These are phyloP conservation scores for Euphydryas editha DNA, from an alignment of 2,888 invertebrate genomes.

Conservation along the genomic window DNA sequence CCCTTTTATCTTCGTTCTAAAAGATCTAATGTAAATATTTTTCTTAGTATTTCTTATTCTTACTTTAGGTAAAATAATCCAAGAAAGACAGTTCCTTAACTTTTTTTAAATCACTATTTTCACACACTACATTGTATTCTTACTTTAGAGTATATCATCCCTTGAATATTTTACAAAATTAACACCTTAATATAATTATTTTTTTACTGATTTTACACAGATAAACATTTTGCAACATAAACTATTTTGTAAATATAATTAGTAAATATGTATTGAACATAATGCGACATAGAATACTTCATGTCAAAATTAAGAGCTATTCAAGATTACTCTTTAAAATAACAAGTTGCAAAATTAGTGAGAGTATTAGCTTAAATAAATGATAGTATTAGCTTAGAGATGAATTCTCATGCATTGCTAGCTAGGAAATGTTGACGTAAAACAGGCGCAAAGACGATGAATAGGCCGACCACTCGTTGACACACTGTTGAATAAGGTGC, in stretches of 20 bases:
- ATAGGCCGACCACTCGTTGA: constrained; percentile 70
- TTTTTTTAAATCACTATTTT: too few species aligned
- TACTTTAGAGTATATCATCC: too few species aligned
- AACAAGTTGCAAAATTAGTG: background rate
- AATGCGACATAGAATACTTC: background rate
- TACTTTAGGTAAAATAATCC: background rate
- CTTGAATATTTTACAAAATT: too few species aligned
- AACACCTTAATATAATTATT: too few species aligned
- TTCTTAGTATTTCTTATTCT: background rate
- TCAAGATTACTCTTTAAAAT: background rate
- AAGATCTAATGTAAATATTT: constrained; percentile 4
- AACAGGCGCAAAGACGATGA: constrained; percentile 62
- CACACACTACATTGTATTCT: too few species aligned
- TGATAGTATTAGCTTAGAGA: background rate
- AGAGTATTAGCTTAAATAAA: too few species aligned
- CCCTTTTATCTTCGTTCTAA: background rate
- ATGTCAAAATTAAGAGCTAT: too few species aligned
- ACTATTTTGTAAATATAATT: too few species aligned
- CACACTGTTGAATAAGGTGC: constrained; percentile 69
- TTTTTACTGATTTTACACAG: too few species aligned
- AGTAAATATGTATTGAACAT: background rate
- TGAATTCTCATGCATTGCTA: constrained; percentile 24
- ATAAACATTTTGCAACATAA: too few species aligned
- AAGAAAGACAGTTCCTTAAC: too few species aligned
- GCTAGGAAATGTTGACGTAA: constrained; percentile 56